A percentile compares a stretch with the other conserved stretches of the same genome.
Evolutionary conservation across 1,140 invertebrate genomes (phyloP).

Genomic region (Dreissena rostriformis): DNA sequence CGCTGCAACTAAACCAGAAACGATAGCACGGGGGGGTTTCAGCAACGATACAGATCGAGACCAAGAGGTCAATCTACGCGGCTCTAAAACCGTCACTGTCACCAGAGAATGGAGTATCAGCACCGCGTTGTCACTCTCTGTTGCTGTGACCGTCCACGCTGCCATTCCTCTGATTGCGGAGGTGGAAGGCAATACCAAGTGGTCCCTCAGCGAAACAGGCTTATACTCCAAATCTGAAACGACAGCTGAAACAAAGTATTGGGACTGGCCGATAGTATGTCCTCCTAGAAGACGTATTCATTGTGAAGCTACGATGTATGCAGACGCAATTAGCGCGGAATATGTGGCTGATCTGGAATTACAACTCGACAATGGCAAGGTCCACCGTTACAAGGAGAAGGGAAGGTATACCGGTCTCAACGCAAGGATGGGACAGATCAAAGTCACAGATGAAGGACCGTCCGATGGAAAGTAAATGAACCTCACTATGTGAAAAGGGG

Average conservation of each 20-base stretch:
- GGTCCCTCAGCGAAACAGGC: not conserved
- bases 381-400: not conserved
- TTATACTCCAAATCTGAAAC: not conserved
- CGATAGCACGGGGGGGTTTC: not conserved
- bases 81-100: not conserved
- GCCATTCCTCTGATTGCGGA: not conserved
- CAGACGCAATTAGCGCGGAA: not conserved
- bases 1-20: not conserved
- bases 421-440: not conserved
- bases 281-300: not conserved
- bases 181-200: not conserved
- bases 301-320: conserved; percentile 11
- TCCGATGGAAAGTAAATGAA: not conserved
- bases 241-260: not conserved
- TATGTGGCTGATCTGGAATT: not conserved
- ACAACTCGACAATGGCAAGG: not conserved
- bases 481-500: too few relatives aligned
- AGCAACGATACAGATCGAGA: not conserved
- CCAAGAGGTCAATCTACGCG: not conserved
- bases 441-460: not conserved
- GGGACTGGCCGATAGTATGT: not conserved
- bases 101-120: not conserved
- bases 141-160: not conserved
- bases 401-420: not conserved
- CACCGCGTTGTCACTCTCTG: not conserved